phyloP scores from a whole-genome alignment of 2,113 vertebrate species.

The Bujurquina vittata region DNA sequence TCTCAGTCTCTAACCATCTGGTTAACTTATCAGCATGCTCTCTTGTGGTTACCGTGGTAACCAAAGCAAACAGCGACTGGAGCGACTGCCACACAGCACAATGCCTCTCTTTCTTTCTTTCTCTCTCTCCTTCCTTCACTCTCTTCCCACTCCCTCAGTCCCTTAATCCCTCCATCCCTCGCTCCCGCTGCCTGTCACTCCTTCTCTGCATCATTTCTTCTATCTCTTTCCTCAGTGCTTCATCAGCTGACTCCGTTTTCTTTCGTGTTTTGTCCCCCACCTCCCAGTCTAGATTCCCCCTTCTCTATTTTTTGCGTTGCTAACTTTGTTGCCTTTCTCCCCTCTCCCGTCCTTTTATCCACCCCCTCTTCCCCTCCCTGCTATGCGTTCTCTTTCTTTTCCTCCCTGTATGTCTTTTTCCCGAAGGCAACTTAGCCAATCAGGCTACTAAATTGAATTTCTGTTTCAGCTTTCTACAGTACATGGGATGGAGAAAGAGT shows the following conservation, averaged over 20 bases:
- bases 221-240: constrained; percentile 13
- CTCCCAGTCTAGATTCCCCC: neutral
- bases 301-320: neutral
- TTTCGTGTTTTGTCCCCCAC: neutral
- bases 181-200: constrained; percentile 47
- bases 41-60: constrained; percentile 57
- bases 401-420: constrained; percentile 23
- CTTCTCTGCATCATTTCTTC: constrained; percentile 58
- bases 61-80: constrained; percentile 66
- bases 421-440: constrained; percentile 58
- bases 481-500: constrained; percentile 41
- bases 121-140: constrained; percentile 45
- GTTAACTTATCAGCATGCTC: constrained; percentile 73
- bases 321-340: neutral
- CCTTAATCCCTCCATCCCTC: constrained; percentile 55
- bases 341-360: neutral
- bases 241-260: constrained; percentile 2
- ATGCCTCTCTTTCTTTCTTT: constrained; percentile 70
- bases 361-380: neutral
- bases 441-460: constrained; percentile 57
- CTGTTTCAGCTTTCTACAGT: constrained; percentile 41
- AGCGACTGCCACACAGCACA: constrained; percentile 68
- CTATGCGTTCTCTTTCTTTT: neutral
- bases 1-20: constrained; percentile 72
- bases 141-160: constrained; percentile 34